Base-by-base conservation (phyloP, 2,888 invertebrate species). In the Rugalucina vietnamica region DNA sequence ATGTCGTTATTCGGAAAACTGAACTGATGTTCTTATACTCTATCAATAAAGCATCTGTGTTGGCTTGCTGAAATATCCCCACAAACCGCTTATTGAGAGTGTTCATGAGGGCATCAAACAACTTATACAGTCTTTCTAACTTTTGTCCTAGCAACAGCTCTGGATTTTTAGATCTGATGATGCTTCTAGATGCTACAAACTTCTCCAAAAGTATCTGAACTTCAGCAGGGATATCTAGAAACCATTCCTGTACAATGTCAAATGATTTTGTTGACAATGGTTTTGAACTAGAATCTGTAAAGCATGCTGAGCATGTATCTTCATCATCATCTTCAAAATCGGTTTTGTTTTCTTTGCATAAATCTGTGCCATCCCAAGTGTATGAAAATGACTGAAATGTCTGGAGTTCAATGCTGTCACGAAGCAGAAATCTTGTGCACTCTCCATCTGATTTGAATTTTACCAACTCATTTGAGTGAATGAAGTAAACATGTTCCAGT, bases 1-100 rank as follows among this genome's bases (percentile, higher is more conserved):
- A 27, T 5, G 76, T 57, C 24, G 86, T 83, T 18, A 83, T 71
- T 14, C 69, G 49, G 50, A 83, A 86, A n/a, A 65, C 86, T 18
- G 81, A 70, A 32, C 76, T 69, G 14, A 86, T 60, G 4, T 24
- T 74, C 43, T 81, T 76, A 32, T 81, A 76, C n/a, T 86, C 69
- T 29, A 79, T 76, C 18, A 81, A 70, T 21, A 86, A 54, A 75
- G 43, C 72, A 32, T 83, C 60, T 27, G 86, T 39, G 72, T 83
- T 86, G 8, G 27, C 32, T 43, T 71, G 50, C 65, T 85, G 82
- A 43, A 81, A 79, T 69, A 82, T 54, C 5, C 78, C 81, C 65
- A 73, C 49, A 73, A 34, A 34, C 65, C 21, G 10, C 21, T 34
- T 65, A 32, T 72, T 72, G 0, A 27, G 27, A 5, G 50, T 43